Base-by-base conservation (phyloP, 1,140 invertebrate species). In the Diuraphis noxia region DNA sequence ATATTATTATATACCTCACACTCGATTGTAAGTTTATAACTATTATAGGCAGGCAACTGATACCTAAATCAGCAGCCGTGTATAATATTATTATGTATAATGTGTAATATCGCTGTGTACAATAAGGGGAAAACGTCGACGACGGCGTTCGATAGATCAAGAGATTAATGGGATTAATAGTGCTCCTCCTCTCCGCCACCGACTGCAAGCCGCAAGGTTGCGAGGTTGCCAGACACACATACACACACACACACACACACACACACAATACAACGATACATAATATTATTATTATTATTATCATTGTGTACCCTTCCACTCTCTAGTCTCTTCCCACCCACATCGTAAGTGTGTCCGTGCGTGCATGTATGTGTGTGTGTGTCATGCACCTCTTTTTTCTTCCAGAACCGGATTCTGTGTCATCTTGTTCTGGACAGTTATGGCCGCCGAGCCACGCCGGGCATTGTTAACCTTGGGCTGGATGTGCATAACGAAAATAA, bases 111-210 rank as follows among this genome's bases (percentile, higher is more conserved):
- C n/a, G n/a, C n/a, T 13, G 17, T 63, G 30, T 72, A 72, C 56
- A n/a, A 72, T 6, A 23, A 72, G 56, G 56, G 56, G n/a, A n/a
- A n/a, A 85, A 34, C 19, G 34, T 43, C 41, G 82, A 46, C 30
- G 82, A 41, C 41, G 82, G 30, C 82, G 82, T 49, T 86, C 84
- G 84, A 86, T 36, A 49, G 84, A 91, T 92, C 43, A 21, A 88
- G 46, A 88, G 85, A 79, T 89, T 79, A 89, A 79, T 89, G 40
- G 88, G 88, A 89, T 79, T 88, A 77, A 88, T 88, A 63, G 87
- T 40, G 13, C 84, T 40, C 52, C n/a, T 23, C 52, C 1, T 1
- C 84, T 34, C 41, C 43, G 21, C 9, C 40, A 13, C 25, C 30
- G 46, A 56, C n/a, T 38, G 36, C 81, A 41, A n/a, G n/a, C n/a